Conservation (phyloP, 2,888 invertebrate genomes). For the Drosophila meridionalis region DNA sequence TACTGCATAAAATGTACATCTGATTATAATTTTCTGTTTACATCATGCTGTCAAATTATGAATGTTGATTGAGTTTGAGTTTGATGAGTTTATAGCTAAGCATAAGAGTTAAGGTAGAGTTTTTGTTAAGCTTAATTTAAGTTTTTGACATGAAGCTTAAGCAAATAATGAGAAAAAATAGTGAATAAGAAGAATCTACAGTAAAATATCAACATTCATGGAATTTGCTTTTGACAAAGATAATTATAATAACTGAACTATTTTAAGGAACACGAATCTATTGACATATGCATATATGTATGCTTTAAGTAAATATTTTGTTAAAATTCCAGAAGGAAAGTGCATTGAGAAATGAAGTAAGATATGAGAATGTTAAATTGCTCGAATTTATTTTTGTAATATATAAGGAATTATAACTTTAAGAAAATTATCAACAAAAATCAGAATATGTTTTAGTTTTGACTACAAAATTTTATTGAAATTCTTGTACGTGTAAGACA, state of each 20-base stretch:
- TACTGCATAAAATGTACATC: too few species aligned
- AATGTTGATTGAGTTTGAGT: not conserved
- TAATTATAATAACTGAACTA: not conserved
- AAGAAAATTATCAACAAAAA: not conserved
- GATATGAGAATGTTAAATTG: not conserved
- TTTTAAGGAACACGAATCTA: not conserved
- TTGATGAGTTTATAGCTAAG: not conserved
- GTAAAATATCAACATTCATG: not conserved
- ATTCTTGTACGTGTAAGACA: too few species aligned
- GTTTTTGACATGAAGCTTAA: not conserved
- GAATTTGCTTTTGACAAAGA: not conserved
- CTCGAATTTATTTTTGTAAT: not conserved
- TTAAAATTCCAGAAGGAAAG: not conserved
- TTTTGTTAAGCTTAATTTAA: not conserved
- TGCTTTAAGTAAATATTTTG: not conserved
- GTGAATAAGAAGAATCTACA: not conserved
- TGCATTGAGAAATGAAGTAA: too few species aligned
- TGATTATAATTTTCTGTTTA: not conserved
- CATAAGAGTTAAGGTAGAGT: not conserved
- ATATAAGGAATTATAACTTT: too few species aligned
- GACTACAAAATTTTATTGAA: not conserved
- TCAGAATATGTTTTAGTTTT: not conserved
- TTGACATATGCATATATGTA: not conserved
- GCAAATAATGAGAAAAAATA: not conserved
- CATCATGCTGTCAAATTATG: not conserved